Evolutionary conservation across 1,140 invertebrate species (phyloP), one percentile per base, ranked within the genome.

Genomic region (Melitaea cinxia): DNA sequence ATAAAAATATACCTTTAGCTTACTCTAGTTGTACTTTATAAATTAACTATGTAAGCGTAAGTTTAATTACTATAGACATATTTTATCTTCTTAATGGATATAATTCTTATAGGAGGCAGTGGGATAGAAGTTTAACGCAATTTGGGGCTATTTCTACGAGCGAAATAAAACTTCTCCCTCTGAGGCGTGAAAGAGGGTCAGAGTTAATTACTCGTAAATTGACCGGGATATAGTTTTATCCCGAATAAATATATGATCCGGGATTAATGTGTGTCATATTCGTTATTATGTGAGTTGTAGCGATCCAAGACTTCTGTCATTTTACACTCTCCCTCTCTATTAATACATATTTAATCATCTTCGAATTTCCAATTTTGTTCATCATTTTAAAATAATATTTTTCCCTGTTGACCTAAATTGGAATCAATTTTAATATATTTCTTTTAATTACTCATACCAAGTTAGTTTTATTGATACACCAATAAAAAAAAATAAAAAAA

Each of bases 191-290:
- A 89, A 89, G 84, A 89, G 87, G 85, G 87, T 87, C 81, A 84
- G 79, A 63, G 79, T 89, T 89, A 89, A 89, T 89, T 89, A 88
- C 85, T 87, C 87, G 85, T 89, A 88, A 89, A 89, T 89, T 85
- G 87, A 85, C 84, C 85, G 76, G 80, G 80, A 81, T 81, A 82
- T 74, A 79, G 77, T 82, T 80, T 85, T 82, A 85, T 83, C 78
- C 75, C 55, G 71, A 73, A 80, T 83, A 82, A 80, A 88, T 83
- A 78, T 73, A 81, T 75, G 72, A 74, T 76, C 49, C 63, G 67
- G 77, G 73, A 81, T 87, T 84, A 84, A 75, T 76, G 78, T 73
- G 78, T 85, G 82, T 77, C 77, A 83, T 82, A 81, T 65, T 68
- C 60, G 69, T 78, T 78, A 82, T 77, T 78, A 79, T 75, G 56